Conservation (phyloP, 2,113 vertebrate species). For the Brachypodius melanocephalos region DNA sequence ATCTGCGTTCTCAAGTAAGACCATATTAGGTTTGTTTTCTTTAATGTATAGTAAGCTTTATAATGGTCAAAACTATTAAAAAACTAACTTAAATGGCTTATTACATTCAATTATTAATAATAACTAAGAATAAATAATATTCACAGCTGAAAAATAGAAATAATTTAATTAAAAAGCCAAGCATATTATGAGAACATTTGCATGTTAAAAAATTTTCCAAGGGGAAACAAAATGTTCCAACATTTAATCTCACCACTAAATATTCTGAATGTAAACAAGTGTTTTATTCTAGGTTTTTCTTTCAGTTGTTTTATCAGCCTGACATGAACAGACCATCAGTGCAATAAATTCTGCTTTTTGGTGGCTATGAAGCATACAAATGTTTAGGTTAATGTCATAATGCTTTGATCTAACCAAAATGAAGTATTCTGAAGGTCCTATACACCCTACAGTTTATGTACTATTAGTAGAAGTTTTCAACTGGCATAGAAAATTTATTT, state of each 20-base stretch:
- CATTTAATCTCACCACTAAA: background rate
- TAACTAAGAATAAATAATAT: background rate
- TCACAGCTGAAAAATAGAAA: background rate
- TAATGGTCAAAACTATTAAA: background rate
- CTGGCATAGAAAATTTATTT: background rate
- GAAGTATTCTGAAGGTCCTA: background rate
- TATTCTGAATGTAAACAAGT: background rate
- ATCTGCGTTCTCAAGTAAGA: background rate
- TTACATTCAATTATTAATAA: background rate
- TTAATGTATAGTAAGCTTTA: background rate
- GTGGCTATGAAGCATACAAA: background rate
- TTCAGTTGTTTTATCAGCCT: background rate
- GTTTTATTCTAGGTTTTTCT: background rate
- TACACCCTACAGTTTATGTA: background rate
- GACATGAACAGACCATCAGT: background rate
- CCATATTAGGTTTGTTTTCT: background rate
- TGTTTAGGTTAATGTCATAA: background rate
- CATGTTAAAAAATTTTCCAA: background rate
- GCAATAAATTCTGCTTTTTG: accelerated
- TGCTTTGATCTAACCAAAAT: background rate
- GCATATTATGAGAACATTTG: background rate
- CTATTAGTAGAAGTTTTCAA: background rate
- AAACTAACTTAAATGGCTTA: background rate
- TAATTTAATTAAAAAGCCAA: background rate
- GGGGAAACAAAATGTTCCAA: background rate